These are phyloP conservation scores for Eulemur coronatus DNA, from an alignment of 2,797 vertebrate genomes.

Conservation along the genomic window DNA sequence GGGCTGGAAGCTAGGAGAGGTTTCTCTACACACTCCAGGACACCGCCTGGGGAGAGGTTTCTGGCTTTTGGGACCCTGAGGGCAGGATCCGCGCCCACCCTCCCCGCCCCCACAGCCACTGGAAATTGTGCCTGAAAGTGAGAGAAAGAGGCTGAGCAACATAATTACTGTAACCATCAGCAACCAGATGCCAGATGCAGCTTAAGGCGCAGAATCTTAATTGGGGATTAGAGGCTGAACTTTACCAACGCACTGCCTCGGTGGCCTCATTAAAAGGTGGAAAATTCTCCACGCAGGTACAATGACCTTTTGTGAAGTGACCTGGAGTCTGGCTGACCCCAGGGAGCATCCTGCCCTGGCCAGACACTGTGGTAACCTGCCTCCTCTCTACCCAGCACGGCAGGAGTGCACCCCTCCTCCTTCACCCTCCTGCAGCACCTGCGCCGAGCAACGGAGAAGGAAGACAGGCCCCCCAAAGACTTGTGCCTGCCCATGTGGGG, in stretches of 20 bases:
- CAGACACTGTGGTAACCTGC: background rate
- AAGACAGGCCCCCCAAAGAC: background rate
- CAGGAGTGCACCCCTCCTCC: background rate
- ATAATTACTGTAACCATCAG: background rate
- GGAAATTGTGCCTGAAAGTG: background rate
- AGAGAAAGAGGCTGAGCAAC: background rate
- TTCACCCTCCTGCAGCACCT: background rate
- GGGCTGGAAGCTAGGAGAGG: background rate
- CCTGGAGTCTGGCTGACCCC: background rate
- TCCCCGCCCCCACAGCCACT: background rate
- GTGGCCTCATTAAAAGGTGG: slow-evolving; percentile 68
- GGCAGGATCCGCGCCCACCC: background rate
- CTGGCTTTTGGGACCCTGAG: background rate
- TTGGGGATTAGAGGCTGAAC: slow-evolving; percentile 76
- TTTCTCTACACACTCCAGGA: background rate
- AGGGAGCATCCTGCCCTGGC: background rate
- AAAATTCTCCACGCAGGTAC: slow-evolving; percentile 71
- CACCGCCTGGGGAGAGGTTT: background rate
- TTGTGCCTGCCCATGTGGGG: background rate
- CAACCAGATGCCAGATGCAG: slow-evolving; percentile 67
- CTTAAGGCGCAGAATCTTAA: slow-evolving; percentile 52
- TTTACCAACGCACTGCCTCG: background rate
- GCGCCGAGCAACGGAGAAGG: too few relatives aligned
- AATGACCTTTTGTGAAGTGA: slow-evolving; percentile 56
- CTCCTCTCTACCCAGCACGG: background rate